These are phyloP conservation scores for Atrichornis clamosus DNA, from an alignment of 2,113 vertebrate genomes.

Conservation along the genomic window DNA sequence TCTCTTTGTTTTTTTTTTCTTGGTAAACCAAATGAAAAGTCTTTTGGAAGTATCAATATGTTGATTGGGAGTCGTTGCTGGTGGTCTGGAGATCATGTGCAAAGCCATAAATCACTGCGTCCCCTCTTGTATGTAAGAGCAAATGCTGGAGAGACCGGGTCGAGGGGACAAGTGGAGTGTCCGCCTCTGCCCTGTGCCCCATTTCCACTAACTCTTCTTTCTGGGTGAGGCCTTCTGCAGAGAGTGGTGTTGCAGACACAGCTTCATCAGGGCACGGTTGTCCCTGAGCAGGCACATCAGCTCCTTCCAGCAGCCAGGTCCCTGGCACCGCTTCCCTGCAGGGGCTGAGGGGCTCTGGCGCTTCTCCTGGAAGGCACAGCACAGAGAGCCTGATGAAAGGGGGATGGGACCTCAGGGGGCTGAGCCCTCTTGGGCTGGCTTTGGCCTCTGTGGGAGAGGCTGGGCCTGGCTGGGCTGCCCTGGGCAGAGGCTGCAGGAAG, in stretches of 20 bases:
- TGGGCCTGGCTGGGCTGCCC: background rate
- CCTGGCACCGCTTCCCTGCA: background rate
- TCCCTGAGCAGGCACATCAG: background rate
- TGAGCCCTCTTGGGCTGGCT: background rate
- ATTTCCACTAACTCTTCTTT: background rate
- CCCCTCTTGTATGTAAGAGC: accelerated
- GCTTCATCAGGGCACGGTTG: background rate
- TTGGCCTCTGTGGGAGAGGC: background rate
- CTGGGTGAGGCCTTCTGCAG: background rate
- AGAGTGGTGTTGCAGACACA: background rate
- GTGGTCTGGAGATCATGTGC: too few species aligned
- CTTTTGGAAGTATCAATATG: background rate
- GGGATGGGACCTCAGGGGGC: too few species aligned
- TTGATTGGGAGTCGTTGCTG: background rate
- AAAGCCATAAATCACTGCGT: background rate
- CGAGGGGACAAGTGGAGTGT: background rate
- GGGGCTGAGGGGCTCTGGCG: background rate
- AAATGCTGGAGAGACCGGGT: accelerated
- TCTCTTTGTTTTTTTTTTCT: too few species aligned
- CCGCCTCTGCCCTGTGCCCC: background rate
- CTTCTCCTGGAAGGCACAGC: background rate
- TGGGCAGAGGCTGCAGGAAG: background rate
- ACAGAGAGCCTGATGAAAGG: too few species aligned
- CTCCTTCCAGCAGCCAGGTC: background rate
- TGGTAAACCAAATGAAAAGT: background rate